Percentiles rank a stretch among this genome's conserved stretches.
Conservation (phyloP, 2,113 vertebrate species). For the Laticauda colubrina region DNA sequence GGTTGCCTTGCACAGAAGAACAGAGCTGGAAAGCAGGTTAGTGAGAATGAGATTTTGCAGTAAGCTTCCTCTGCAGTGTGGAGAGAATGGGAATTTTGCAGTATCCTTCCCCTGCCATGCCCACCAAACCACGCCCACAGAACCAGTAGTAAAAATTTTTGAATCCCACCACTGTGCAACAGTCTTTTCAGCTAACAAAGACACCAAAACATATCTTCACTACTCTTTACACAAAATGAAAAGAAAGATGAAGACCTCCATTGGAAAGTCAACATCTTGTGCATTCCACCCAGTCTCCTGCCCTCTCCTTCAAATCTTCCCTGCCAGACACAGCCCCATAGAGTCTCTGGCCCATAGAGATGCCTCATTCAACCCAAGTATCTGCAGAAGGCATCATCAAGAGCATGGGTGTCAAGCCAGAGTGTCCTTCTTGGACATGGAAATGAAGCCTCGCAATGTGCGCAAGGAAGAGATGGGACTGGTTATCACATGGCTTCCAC, state of each 20-base stretch:
- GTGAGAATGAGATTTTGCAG: no score
- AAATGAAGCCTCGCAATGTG: neutral
- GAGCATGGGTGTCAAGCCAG: neutral
- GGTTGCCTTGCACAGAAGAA: no score
- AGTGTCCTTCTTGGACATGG: neutral
- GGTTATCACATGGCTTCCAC: neutral
- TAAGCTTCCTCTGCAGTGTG: no score
- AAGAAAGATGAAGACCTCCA: neutral
- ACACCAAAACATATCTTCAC: neutral
- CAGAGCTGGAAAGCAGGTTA: no score
- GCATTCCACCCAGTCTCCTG: neutral
- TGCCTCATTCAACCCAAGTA: neutral
- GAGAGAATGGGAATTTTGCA: no score
- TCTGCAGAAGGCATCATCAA: neutral
- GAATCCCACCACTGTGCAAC: neutral
- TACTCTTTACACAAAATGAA: neutral
- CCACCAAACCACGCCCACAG: no score
- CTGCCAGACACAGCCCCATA: neutral
- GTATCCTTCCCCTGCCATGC: no score
- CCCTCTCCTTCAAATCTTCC: neutral
- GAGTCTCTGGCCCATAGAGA: neutral
- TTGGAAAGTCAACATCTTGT: neutral
- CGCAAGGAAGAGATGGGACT: neutral
- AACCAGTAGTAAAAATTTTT: no score
- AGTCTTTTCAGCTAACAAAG: neutral